phyloP scores from a whole-genome alignment of 1,140 invertebrate genomes.

The Camponotus pennsylvanicus region DNA sequence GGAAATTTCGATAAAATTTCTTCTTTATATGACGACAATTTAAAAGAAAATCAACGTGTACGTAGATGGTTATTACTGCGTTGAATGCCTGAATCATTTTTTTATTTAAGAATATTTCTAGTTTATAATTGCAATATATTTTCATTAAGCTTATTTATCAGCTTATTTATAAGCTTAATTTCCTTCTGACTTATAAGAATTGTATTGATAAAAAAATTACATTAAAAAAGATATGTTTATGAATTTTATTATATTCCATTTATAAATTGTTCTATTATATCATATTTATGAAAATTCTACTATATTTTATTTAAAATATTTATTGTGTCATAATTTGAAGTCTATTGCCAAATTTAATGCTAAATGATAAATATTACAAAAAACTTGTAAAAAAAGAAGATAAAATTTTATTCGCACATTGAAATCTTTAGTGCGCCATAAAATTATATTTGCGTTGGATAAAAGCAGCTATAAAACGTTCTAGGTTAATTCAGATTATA shows the following conservation, averaged over 20 bases:
- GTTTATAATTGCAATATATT: not conserved
- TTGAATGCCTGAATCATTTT: not conserved
- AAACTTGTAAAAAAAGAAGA: not conserved
- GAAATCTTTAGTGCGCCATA: conserved; percentile 22
- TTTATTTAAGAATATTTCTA: not conserved
- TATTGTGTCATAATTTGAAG: not conserved
- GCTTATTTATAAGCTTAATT: no score
- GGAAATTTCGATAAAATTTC: conserved; percentile 1
- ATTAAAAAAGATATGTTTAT: not conserved
- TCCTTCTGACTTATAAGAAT: not conserved
- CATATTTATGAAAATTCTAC: not conserved
- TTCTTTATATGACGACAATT: conserved; percentile 9
- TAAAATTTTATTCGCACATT: conserved; percentile 20
- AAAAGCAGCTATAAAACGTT: conserved; percentile 12
- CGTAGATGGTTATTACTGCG: not conserved
- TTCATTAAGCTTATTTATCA: not conserved
- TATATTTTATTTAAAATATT: not conserved
- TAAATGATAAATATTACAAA: conserved; percentile 2
- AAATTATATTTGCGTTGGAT: not conserved
- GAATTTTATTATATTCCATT: not conserved
- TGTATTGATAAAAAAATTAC: not conserved
- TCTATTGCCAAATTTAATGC: not conserved
- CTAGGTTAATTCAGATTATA: conserved; percentile 25
- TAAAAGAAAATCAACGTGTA: not conserved
- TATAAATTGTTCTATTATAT: not conserved